Percentiles rank a stretch among this genome's conserved stretches.
Conservation (phyloP, 2,113 vertebrate genomes). For the Hyperopisus bebe region DNA sequence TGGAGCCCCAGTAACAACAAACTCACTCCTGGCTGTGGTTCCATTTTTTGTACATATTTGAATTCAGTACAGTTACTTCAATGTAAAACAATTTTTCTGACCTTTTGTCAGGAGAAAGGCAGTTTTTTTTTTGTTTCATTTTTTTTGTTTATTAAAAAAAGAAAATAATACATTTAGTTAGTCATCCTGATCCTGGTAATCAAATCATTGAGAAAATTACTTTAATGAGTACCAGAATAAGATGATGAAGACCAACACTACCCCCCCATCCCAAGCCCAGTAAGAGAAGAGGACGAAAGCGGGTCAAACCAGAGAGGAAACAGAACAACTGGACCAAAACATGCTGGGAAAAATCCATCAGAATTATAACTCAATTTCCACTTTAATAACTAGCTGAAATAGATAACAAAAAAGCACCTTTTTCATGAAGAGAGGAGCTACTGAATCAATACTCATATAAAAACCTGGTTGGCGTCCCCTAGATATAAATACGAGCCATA, state of each 20-base stretch:
- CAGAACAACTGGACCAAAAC: constrained; percentile 21
- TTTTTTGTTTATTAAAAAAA: not conserved
- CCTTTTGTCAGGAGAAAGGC: not conserved
- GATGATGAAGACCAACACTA: not conserved
- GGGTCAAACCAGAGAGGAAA: constrained; percentile 9
- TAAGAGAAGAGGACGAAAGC: not conserved
- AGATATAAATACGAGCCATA: constrained; percentile 65
- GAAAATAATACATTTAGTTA: not conserved
- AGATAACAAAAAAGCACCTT: constrained; percentile 43
- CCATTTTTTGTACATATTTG: not conserved
- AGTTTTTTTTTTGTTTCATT: not conserved
- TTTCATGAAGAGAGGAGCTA: constrained; percentile 47
- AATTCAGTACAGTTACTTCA: not conserved
- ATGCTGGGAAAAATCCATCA: constrained; percentile 36
- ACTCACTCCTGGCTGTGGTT: not conserved
- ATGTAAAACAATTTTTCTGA: not conserved
- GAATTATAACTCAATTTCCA: constrained; percentile 48
- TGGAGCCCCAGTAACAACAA: not conserved
- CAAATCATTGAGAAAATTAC: not conserved
- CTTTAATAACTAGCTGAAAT: constrained; percentile 45
- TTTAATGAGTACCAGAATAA: not conserved
- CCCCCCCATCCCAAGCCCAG: not conserved
- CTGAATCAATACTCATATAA: constrained; percentile 64
- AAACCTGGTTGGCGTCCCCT: constrained; percentile 56
- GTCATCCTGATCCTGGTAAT: not conserved